phyloP scores from a whole-genome alignment of 2,113 vertebrate species.

The Hipposideros armiger region DNA sequence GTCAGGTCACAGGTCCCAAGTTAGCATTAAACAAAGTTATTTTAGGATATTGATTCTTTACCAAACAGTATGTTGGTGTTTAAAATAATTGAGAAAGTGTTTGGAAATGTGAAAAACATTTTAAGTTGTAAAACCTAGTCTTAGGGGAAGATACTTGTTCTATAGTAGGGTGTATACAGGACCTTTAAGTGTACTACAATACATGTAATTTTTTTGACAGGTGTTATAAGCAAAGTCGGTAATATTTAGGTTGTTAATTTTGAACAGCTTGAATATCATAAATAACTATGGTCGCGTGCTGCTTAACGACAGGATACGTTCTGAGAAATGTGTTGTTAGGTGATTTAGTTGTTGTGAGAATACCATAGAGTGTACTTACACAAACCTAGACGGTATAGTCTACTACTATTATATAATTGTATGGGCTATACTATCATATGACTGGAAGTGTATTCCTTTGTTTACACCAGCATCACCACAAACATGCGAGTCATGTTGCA shows the following conservation, averaged over 20 bases:
- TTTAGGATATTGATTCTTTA: neutral
- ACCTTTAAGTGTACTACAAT: neutral
- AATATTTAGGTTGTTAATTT: constrained; percentile 7
- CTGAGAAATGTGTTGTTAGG: neutral
- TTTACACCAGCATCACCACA: neutral
- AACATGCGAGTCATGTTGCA: neutral
- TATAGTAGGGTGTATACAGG: neutral
- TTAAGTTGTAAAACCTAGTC: constrained; percentile 8
- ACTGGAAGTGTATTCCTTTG: too few species aligned
- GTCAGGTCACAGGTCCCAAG: neutral
- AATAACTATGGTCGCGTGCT: neutral
- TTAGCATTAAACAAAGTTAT: neutral
- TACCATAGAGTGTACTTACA: neutral
- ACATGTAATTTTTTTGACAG: neutral
- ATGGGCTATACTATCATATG: neutral
- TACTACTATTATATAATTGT: neutral
- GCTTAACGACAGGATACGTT: neutral
- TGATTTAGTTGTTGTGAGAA: neutral
- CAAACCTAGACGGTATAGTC: neutral
- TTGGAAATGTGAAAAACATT: neutral
- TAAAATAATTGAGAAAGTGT: neutral
- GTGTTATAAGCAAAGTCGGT: neutral
- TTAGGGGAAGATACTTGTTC: neutral
- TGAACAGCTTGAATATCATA: neutral
- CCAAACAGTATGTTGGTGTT: neutral